These are phyloP conservation scores for Netelia inedita DNA, from an alignment of 2,888 invertebrate species.

Conservation along the genomic window DNA sequence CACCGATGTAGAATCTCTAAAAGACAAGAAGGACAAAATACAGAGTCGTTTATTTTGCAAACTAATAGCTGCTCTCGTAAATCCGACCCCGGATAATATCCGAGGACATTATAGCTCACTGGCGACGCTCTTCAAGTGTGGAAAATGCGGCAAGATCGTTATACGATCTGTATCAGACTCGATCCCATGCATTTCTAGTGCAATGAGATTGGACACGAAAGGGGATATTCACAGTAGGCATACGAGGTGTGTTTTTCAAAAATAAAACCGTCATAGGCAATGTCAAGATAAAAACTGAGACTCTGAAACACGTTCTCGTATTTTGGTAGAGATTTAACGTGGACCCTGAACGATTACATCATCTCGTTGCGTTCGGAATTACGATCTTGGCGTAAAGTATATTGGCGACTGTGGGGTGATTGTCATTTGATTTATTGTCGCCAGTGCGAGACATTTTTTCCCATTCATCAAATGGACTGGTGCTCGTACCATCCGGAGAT, in stretches of 20 bases:
- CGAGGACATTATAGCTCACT: conserved; percentile 93
- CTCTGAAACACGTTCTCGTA: neutral
- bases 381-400: conserved; percentile 95
- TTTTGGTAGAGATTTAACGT: conserved; percentile 89
- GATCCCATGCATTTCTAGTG: conserved; percentile 90
- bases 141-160: conserved; percentile 91
- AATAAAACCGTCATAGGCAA: conserved; percentile 10
- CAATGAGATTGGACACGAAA: conserved; percentile 90
- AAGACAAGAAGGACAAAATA: conserved; percentile 95
- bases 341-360: conserved; percentile 94
- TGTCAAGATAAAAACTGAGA: neutral
- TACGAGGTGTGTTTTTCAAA: conserved; percentile 86
- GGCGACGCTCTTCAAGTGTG: conserved; percentile 91
- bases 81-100: conserved; percentile 91
- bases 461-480: conserved; percentile 92
- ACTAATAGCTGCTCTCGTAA: conserved; percentile 91
- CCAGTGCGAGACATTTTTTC: conserved; percentile 92
- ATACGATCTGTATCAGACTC: conserved; percentile 90
- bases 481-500: conserved; percentile 93
- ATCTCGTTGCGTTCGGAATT: conserved; percentile 91
- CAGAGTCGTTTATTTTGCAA: conserved; percentile 94
- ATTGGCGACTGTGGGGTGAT: conserved; percentile 97
- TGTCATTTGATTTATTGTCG: conserved; percentile 95
- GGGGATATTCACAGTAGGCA: conserved; percentile 91
- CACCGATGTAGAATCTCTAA: conserved; percentile 92